Percentiles rank a stretch among this genome's conserved stretches.
phyloP scores from a whole-genome alignment of 2,797 vertebrate species.

The Catamblyrhynchus diadema region DNA sequence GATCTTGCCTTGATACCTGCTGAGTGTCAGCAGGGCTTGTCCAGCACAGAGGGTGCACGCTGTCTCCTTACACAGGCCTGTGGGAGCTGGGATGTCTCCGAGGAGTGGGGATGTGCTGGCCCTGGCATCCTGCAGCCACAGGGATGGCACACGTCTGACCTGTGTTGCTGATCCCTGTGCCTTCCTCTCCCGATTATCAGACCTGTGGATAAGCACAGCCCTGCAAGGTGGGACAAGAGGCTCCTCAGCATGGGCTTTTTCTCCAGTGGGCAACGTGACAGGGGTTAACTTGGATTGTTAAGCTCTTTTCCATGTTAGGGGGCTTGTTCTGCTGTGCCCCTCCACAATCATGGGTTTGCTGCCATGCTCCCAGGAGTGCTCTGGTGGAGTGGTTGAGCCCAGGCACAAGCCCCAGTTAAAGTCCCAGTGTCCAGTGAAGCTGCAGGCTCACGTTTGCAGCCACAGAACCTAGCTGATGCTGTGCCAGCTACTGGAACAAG shows the following conservation, averaged over 20 bases:
- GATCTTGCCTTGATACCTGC: background rate
- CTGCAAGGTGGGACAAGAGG: background rate
- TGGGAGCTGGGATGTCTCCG: background rate
- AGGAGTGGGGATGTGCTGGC: background rate
- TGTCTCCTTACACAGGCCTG: accelerated
- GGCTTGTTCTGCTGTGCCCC: background rate
- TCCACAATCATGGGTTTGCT: accelerated
- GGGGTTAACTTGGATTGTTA: background rate
- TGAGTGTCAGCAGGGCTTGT: background rate
- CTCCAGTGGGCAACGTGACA: background rate
- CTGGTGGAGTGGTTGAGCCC: background rate
- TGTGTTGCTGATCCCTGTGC: background rate
- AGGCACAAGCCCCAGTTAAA: background rate
- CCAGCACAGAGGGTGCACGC: accelerated
- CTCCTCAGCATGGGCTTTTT: background rate
- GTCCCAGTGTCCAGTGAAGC: background rate
- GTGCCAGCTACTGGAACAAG: background rate
- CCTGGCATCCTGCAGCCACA: background rate
- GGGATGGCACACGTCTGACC: background rate
- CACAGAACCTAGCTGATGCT: accelerated
- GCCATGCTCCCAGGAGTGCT: accelerated
- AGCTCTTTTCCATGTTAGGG: background rate
- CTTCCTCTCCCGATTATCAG: background rate
- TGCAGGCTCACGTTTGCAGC: accelerated
- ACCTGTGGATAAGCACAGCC: background rate